These are phyloP conservation scores for Morone saxatilis DNA, from an alignment of 2,113 vertebrate species.

Conservation along the genomic window DNA sequence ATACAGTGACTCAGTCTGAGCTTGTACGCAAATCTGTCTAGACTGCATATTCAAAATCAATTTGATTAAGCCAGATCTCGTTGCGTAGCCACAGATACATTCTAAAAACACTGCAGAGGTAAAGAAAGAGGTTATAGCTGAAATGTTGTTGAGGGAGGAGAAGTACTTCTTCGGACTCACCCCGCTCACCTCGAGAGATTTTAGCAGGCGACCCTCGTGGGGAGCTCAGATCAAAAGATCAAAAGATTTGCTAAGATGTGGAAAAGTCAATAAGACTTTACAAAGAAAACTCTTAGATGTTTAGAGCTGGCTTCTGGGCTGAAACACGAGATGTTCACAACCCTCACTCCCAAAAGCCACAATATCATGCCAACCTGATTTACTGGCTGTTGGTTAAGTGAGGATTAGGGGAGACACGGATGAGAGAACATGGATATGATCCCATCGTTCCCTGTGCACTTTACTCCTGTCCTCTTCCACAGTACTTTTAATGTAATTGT, in stretches of 20 bases:
- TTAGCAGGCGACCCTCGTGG: slow-evolving; percentile 3
- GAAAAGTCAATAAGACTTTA: slow-evolving; percentile 60
- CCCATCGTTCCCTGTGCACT: not conserved
- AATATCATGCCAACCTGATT: slow-evolving; percentile 41
- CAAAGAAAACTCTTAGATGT: slow-evolving; percentile 41
- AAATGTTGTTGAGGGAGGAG: not conserved
- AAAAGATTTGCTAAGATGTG: slow-evolving; percentile 53
- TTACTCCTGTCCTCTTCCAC: not conserved
- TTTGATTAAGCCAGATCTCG: slow-evolving; percentile 44
- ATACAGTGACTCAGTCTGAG: slow-evolving; percentile 34
- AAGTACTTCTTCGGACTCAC: slow-evolving; percentile 21
- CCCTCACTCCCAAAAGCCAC: slow-evolving; percentile 16
- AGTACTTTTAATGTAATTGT: too few species aligned
- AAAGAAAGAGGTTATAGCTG: not conserved
- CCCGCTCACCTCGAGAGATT: slow-evolving; percentile 44
- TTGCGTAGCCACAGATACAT: slow-evolving; percentile 19
- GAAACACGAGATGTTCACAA: slow-evolving; percentile 31
- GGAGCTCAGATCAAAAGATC: slow-evolving; percentile 58
- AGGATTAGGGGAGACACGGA: slow-evolving; percentile 33
- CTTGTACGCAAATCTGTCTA: slow-evolving; percentile 40
- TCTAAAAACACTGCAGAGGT: slow-evolving; percentile 6
- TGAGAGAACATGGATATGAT: slow-evolving; percentile 40
- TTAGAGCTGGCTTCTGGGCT: slow-evolving; percentile 24
- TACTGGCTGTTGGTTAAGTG: slow-evolving; percentile 38
- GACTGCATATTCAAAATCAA: slow-evolving; percentile 42